These are phyloP conservation scores for Sebastes nivosus DNA, from an alignment of 2,797 vertebrate species.

Conservation along the genomic window DNA sequence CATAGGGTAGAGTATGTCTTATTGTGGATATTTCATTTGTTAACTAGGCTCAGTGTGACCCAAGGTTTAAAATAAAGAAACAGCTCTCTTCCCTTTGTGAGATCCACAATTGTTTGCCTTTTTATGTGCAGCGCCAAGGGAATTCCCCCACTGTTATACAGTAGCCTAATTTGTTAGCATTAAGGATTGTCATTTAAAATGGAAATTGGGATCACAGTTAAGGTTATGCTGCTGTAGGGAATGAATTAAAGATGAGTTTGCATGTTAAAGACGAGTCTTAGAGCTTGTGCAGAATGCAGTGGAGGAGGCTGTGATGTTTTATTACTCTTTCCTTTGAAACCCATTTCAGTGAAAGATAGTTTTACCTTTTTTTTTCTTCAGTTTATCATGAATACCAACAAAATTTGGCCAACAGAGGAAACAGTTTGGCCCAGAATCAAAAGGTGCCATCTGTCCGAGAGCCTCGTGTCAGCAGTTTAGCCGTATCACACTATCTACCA, in stretches of 20 bases:
- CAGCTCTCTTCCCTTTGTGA: slow-evolving; percentile 2
- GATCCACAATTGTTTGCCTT: slow-evolving; percentile 8
- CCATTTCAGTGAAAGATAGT: background rate
- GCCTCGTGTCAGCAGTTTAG: slow-evolving; percentile 70
- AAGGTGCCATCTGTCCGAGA: slow-evolving; percentile 69
- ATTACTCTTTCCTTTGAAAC: slow-evolving; percentile 19
- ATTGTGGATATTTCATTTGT: slow-evolving; percentile 5
- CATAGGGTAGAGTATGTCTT: background rate
- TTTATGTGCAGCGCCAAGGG: slow-evolving; percentile 26
- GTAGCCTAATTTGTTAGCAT: slow-evolving; percentile 41
- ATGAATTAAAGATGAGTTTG: slow-evolving; percentile 66
- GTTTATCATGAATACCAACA: slow-evolving; percentile 53
- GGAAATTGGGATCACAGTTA: slow-evolving; percentile 60
- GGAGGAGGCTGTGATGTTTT: slow-evolving; percentile 9
- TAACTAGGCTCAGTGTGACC: slow-evolving; percentile 12
- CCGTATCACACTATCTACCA: slow-evolving; percentile 56
- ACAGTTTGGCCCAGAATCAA: slow-evolving; percentile 61
- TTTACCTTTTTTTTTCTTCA: background rate
- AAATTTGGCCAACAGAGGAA: slow-evolving; percentile 28
- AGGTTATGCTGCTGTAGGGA: slow-evolving; percentile 33
- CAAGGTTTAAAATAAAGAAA: slow-evolving; percentile 6
- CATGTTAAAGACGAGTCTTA: slow-evolving; percentile 20
- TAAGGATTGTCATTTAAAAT: slow-evolving; percentile 62
- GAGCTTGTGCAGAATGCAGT: background rate
- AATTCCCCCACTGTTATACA: slow-evolving; percentile 40